Conservation (phyloP, 2,888 invertebrate species). For the Tenthredo notha region DNA sequence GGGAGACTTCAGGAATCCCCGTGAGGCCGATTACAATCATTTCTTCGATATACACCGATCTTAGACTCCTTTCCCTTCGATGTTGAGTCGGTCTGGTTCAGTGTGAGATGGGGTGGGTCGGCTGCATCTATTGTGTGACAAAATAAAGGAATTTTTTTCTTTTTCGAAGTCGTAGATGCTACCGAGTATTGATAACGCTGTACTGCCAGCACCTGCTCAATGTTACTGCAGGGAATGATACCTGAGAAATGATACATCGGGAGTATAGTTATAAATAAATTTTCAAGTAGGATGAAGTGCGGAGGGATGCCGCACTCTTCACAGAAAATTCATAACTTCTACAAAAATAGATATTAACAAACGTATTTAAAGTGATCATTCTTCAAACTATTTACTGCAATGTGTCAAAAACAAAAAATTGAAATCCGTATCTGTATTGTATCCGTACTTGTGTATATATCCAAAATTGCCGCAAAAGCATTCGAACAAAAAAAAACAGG, state of each 20-base stretch:
- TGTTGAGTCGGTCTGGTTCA: not conserved
- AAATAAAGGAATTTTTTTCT: not conserved
- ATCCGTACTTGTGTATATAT: not conserved
- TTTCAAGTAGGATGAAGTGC: too few species aligned
- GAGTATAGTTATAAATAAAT: constrained; percentile 9
- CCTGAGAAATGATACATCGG: not conserved
- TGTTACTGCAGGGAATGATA: not conserved
- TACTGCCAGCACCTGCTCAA: not conserved
- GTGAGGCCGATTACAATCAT: constrained; percentile 37
- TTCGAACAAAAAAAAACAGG: not conserved
- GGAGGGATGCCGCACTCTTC: too few species aligned
- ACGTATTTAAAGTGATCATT: too few species aligned
- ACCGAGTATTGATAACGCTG: not conserved
- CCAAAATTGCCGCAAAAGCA: not conserved
- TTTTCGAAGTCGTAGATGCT: not conserved
- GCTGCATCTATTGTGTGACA: constrained; percentile 21
- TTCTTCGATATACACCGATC: constrained; percentile 35
- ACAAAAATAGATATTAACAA: too few species aligned
- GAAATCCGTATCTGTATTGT: too few species aligned
- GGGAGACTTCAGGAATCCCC: constrained; percentile 1
- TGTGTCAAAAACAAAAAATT: too few species aligned
- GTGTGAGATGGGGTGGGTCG: not conserved
- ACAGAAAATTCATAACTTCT: too few species aligned
- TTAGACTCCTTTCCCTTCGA: not conserved
- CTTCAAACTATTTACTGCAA: too few species aligned